phyloP scores from a whole-genome alignment of 2,797 vertebrate species.

The Vipera ursinii region DNA sequence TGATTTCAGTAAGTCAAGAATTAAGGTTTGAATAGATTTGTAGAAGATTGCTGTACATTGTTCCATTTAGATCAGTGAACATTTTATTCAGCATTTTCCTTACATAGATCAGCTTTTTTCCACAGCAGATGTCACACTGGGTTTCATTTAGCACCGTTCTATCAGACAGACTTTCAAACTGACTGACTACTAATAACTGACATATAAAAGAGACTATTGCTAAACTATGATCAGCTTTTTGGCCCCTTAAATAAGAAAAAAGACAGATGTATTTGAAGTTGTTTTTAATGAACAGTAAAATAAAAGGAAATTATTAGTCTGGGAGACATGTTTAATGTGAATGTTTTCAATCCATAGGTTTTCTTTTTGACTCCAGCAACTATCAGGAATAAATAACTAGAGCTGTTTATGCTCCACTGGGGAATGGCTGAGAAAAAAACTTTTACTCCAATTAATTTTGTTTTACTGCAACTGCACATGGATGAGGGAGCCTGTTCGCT shows the following conservation, averaged over 20 bases:
- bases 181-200: slow-evolving; percentile 38
- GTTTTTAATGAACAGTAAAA: neutral
- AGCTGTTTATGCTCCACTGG: slow-evolving; percentile 5
- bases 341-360: neutral
- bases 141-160: slow-evolving; percentile 61
- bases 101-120: slow-evolving; percentile 64
- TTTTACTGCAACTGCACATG: slow-evolving; percentile 1
- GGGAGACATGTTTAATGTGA: neutral
- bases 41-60: slow-evolving; percentile 20
- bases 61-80: slow-evolving; percentile 52
- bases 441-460: neutral
- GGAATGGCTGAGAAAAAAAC: slow-evolving; percentile 9
- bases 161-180: slow-evolving; percentile 49
- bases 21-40: neutral
- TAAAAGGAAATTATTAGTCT: neutral
- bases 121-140: slow-evolving; percentile 59
- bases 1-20: neutral
- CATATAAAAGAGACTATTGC: slow-evolving; percentile 36
- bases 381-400: neutral
- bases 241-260: neutral
- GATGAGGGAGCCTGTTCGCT: neutral
- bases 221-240: slow-evolving; percentile 9
- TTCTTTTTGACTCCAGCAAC: neutral
- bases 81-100: slow-evolving; percentile 57
- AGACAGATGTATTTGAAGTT: neutral